Evolutionary conservation across 2,113 vertebrate species (phyloP), one percentile per base, ranked within the genome.

Genomic region (Engraulis encrasicolus): DNA sequence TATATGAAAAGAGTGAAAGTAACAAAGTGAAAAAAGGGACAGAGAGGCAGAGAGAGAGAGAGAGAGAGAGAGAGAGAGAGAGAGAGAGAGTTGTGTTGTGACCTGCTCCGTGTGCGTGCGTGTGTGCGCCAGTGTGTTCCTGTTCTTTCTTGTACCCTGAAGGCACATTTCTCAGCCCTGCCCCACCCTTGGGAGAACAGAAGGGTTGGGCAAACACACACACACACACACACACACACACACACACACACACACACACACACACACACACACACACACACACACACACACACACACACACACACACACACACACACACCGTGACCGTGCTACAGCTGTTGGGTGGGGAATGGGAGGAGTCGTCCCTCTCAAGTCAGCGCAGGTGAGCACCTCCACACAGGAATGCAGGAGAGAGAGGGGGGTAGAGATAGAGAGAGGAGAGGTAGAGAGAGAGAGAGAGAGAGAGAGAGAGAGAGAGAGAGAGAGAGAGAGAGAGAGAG

Each of bases 351-450:
- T 45, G 40, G 54, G 58, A 66, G 58, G 58, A 66, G 58, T 83
- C 40, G 77, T 23, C 38, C 6, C 14, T 36, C 87, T 93, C 93
- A 94, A 90, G 94, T 92, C 93, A 89, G 88, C 88, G 92, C 93
- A 94, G 94, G 94, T 94, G 92, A 93, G 87, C 88, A 87, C 37
- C 34, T 87, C 38, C 80, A 86, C 54, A 50, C 79, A 86, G 92
- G 93, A 93, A 93, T 92, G 92, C 80, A 85, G 54, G 54, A 54
- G n/a, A n/a, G n/a, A 45, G 3, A 45, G 3, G 40, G 40, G 9
- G 40, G 9, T 3, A 45, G 40, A 45, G 40, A 45, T 45, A 45
- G 40, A 3, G 40, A 45, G 3, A 45, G 3, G 40, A 45, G 40
- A 45, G 40, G 9, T 3, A 45, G 40, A 45, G 40, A 45, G 71